Conservation (phyloP, 2,888 invertebrate genomes). For the Mesopsocus fuscifrons region DNA sequence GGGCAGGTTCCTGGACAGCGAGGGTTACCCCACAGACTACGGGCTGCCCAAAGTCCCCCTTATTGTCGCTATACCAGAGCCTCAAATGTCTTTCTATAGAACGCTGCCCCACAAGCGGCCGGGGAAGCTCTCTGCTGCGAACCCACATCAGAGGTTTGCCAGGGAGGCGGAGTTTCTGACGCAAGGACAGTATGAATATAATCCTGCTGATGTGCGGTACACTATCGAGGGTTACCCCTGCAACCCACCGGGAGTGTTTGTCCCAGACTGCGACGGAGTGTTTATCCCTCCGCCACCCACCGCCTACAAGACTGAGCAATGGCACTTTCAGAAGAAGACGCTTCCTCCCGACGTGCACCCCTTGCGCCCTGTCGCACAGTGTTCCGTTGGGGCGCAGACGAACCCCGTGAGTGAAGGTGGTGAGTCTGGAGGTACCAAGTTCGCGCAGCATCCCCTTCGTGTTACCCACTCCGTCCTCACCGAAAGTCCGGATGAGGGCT, state of each 20-base stretch:
- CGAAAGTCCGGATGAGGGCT: conserved; percentile 75
- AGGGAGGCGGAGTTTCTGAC: conserved; percentile 45
- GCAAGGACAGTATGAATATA: conserved; percentile 27
- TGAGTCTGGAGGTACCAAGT: conserved; percentile 26
- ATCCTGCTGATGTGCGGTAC: conserved; percentile 41
- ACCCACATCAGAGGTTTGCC: conserved; percentile 35
- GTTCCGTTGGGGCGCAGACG: conserved; percentile 13
- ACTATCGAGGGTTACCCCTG: conserved; percentile 66
- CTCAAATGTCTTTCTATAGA: conserved; percentile 38
- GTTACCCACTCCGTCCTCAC: conserved; percentile 27
- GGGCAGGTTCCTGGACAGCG: conserved; percentile 47
- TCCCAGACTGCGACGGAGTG: conserved; percentile 30
- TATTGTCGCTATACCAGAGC: conserved; percentile 15
- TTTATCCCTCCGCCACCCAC: conserved; percentile 50
- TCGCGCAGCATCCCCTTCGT: conserved; percentile 28
- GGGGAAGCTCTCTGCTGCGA: conserved; percentile 32
- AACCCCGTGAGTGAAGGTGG: conserved; percentile 22
- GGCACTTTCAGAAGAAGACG: conserved; percentile 7
- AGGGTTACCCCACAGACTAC: conserved; percentile 62
- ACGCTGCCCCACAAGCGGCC: conserved; percentile 57
- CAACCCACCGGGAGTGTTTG: conserved; percentile 23
- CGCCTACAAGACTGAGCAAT: conserved; percentile 35
- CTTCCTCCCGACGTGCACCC: conserved; percentile 3
- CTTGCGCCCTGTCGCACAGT: conserved; percentile 1
- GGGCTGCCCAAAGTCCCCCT: conserved; percentile 40